Conservation (phyloP, 1,140 invertebrate species). For the Zaprionus gabonicus region DNA sequence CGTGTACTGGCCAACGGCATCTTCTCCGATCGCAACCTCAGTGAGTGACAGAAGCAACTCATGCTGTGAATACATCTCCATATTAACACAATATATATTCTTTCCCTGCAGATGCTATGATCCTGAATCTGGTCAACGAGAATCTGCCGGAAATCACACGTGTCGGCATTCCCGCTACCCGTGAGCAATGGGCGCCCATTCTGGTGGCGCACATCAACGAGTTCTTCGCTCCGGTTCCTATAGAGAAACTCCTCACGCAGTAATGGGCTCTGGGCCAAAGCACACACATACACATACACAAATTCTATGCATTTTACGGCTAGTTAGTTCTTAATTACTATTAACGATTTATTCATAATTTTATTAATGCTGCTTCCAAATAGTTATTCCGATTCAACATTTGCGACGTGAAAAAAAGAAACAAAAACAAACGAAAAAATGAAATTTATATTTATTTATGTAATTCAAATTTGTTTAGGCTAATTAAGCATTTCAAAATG, state of each 20-base stretch:
- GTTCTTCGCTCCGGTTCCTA: slow-evolving; percentile 82
- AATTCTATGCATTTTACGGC: slow-evolving; percentile 47
- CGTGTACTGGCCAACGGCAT: slow-evolving; percentile 77
- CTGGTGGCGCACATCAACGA: slow-evolving; percentile 76
- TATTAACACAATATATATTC: not conserved
- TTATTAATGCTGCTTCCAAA: slow-evolving; percentile 74
- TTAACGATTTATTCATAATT: slow-evolving; percentile 52
- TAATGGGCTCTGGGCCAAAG: slow-evolving; percentile 42
- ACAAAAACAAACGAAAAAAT: slow-evolving; percentile 38
- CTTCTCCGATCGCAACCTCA: slow-evolving; percentile 80
- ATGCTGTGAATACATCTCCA: too few species aligned
- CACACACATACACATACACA: slow-evolving; percentile 1
- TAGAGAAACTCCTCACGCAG: slow-evolving; percentile 76
- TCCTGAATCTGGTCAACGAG: slow-evolving; percentile 82
- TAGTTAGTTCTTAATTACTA: slow-evolving; percentile 68
- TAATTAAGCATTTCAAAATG: slow-evolving; percentile 30
- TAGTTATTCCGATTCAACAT: slow-evolving; percentile 58
- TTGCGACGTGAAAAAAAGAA: slow-evolving; percentile 45
- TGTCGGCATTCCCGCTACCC: slow-evolving; percentile 81
- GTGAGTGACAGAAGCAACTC: slow-evolving; percentile 45
- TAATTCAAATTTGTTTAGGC: slow-evolving; percentile 28
- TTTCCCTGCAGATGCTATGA: slow-evolving; percentile 70
- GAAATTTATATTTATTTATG: slow-evolving; percentile 75
- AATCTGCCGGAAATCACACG: slow-evolving; percentile 80
- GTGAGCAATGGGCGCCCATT: slow-evolving; percentile 82